Conservation (phyloP, 2,888 invertebrate species). For the Epiblema foenella region DNA sequence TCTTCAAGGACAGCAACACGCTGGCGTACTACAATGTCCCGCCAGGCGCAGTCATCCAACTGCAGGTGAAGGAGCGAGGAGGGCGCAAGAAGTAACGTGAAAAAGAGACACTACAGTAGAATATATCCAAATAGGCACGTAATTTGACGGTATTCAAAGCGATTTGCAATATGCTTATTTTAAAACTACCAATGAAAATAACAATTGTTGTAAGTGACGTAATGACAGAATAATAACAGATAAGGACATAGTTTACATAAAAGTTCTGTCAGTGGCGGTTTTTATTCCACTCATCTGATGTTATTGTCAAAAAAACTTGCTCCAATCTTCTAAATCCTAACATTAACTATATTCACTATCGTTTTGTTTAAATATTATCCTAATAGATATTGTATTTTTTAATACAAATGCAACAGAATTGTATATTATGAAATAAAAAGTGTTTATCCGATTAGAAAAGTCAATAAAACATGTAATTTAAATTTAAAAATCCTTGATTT, state of each 20-base stretch:
- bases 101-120: neutral
- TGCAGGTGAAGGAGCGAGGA: conserved; percentile 98
- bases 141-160: neutral
- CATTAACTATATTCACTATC: neutral
- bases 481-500: neutral
- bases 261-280: neutral
- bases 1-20: conserved; percentile 98
- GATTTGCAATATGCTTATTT: neutral
- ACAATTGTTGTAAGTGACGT: neutral
- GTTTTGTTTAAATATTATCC: neutral
- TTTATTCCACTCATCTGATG: neutral
- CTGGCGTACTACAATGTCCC: conserved; percentile 98
- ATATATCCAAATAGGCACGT: neutral
- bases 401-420: neutral
- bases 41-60: conserved; percentile 92
- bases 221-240: neutral
- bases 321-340: neutral
- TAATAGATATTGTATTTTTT: neutral
- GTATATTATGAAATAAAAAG: neutral
- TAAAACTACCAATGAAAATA: neutral
- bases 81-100: conserved; percentile 94
- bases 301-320: neutral
- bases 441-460: neutral
- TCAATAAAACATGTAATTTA: neutral
- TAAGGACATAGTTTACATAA: neutral